These are phyloP conservation scores for Amazona guildingii DNA, from an alignment of 2,113 vertebrate genomes.

Conservation along the genomic window DNA sequence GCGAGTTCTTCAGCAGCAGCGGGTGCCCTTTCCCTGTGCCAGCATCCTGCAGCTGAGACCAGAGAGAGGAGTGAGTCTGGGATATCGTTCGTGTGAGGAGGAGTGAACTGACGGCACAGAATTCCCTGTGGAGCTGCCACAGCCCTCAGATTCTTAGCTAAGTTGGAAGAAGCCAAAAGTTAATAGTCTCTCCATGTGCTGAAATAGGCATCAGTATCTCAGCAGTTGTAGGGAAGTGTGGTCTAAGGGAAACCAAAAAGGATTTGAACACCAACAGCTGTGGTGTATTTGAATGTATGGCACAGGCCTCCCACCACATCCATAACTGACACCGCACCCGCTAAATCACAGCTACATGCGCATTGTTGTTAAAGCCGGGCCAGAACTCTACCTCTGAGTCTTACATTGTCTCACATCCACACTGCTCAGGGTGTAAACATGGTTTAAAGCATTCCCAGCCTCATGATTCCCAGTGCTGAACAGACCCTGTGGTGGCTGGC, in stretches of 20 bases:
- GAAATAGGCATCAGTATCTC: not conserved
- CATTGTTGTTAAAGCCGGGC: not conserved
- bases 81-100: not conserved
- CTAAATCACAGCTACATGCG: not conserved
- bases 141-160: not conserved
- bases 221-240: not conserved
- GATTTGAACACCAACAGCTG: not conserved
- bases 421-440: not conserved
- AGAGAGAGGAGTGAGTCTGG: not conserved
- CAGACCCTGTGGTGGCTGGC: not conserved
- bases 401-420: not conserved
- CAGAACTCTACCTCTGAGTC: not conserved
- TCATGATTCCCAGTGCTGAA: rapidly evolving
- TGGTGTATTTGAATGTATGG: not conserved
- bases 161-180: not conserved
- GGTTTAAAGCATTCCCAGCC: not conserved
- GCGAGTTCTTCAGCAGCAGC: not conserved
- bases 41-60: not conserved
- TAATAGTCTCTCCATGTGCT: not conserved
- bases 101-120: not conserved
- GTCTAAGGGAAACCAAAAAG: not conserved
- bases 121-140: not conserved
- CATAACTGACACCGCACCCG: not conserved
- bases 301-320: not conserved
- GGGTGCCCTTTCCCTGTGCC: not conserved